A percentile compares a stretch with the other conserved stretches of the same genome.
Conservation (phyloP, 2,888 invertebrate species). For the Drosophila putrida region DNA sequence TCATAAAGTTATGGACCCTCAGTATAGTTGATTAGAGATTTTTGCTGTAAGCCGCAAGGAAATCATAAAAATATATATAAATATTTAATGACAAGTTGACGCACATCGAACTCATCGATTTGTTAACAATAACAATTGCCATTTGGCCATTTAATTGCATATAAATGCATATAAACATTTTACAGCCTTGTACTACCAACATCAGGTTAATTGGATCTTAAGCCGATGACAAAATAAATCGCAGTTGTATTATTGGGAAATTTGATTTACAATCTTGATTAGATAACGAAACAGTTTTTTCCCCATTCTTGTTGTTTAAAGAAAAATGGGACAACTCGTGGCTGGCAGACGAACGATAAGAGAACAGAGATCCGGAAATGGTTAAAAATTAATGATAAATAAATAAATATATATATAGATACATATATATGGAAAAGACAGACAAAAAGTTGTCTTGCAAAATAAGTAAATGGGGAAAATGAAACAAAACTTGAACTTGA, state of each 20-base stretch:
- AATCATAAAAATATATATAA: too few relatives aligned
- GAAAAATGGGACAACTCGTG: constrained; percentile 18
- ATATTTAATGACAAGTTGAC: neutral
- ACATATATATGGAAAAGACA: neutral
- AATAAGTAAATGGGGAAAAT: neutral
- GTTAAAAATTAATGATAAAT: neutral
- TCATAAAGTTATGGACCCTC: too few relatives aligned
- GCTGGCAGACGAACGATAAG: constrained; percentile 1
- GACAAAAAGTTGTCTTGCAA: neutral
- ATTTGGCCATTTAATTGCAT: neutral
- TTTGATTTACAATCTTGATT: constrained; percentile 36
- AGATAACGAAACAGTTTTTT: constrained; percentile 32
- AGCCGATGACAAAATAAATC: constrained; percentile 32
- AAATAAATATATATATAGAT: neutral
- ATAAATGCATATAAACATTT: constrained; percentile 11
- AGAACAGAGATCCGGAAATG: constrained; percentile 4
- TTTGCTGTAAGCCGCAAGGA: too few relatives aligned
- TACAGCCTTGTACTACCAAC: constrained; percentile 10
- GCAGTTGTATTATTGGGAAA: constrained; percentile 34
- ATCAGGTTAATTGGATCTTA: constrained; percentile 14
- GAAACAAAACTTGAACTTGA: constrained; percentile 1
- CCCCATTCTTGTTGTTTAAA: neutral
- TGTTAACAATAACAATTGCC: constrained; percentile 8
- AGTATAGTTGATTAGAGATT: too few relatives aligned
- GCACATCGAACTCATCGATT: neutral